phyloP scores from a whole-genome alignment of 2,113 vertebrate genomes.

The Corythoichthys intestinalis region DNA sequence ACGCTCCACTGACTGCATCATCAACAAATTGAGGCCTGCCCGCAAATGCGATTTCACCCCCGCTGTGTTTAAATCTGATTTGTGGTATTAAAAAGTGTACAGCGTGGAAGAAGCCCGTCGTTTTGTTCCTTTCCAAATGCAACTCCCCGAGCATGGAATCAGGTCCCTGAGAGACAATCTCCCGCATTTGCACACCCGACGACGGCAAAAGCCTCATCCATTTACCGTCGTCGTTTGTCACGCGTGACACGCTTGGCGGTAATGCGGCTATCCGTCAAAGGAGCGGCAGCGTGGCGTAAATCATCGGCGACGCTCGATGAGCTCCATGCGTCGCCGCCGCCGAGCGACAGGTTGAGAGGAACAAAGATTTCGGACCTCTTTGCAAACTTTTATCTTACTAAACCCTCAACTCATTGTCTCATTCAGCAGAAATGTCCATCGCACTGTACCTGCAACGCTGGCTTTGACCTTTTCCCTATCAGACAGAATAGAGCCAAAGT shows the following conservation, averaged over 20 bases:
- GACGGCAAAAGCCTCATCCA: slow-evolving; percentile 4
- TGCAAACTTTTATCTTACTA: slow-evolving; percentile 62
- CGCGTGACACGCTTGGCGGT: slow-evolving; percentile 72
- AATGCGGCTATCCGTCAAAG: slow-evolving; percentile 68
- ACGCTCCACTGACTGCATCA: slow-evolving; percentile 32
- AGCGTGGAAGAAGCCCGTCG: slow-evolving; percentile 14
- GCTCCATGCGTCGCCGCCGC: slow-evolving; percentile 66
- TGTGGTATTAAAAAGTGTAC: slow-evolving; percentile 39
- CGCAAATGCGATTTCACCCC: slow-evolving; percentile 21
- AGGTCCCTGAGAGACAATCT: slow-evolving; percentile 28
- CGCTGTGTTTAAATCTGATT: slow-evolving; percentile 50
- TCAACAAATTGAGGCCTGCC: slow-evolving; percentile 38
- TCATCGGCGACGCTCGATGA: slow-evolving; percentile 70
- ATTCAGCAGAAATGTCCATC: slow-evolving; percentile 24
- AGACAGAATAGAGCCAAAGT: slow-evolving; percentile 16
- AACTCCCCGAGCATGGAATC: slow-evolving; percentile 3
- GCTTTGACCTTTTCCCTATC: slow-evolving; percentile 40
- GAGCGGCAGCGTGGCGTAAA: slow-evolving; percentile 75
- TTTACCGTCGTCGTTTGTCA: slow-evolving; percentile 53
- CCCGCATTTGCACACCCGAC: slow-evolving; percentile 1
- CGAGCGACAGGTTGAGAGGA: slow-evolving; percentile 40
- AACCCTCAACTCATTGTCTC: background rate
- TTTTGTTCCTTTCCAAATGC: background rate
- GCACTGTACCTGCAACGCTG: slow-evolving; percentile 18
- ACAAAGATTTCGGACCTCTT: slow-evolving; percentile 49